Conservation (phyloP, 2,113 vertebrate species). For the Phrynosoma platyrhinos region DNA sequence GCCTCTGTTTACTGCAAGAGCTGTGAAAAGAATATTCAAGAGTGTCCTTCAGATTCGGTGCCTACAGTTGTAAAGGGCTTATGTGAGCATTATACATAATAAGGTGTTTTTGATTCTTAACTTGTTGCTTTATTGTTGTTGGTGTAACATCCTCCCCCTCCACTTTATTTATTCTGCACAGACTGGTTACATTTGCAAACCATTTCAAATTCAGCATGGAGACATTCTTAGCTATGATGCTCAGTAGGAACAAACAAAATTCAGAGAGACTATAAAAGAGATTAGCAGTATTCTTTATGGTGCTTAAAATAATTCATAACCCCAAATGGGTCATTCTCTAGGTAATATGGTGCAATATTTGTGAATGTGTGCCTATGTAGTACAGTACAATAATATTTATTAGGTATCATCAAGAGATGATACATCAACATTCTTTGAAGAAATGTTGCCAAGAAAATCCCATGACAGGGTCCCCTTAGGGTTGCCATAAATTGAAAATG, state of each 20-base stretch:
- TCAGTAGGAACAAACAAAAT: background rate
- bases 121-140: conserved; percentile 53
- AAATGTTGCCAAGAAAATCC: too few relatives aligned
- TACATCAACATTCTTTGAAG: too few relatives aligned
- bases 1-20: background rate
- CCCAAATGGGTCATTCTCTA: background rate
- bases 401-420: background rate
- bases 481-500: too few relatives aligned
- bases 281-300: background rate
- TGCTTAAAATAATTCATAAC: background rate
- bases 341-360: background rate
- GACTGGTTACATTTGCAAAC: conserved; percentile 43
- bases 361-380: background rate
- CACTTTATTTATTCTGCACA: conserved; percentile 33
- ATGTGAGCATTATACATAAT: conserved; percentile 20
- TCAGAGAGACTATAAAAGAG: background rate
- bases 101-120: conserved; percentile 35
- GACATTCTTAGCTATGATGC: conserved; percentile 2
- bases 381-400: background rate
- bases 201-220: conserved; percentile 50
- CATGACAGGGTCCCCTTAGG: too few relatives aligned
- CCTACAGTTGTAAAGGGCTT: conserved; percentile 43
- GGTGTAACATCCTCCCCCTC: conserved; percentile 20
- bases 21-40: conserved; percentile 39
- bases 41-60: conserved; percentile 22